phyloP scores from a whole-genome alignment of 2,797 vertebrate genomes.

The Arrhamphus sclerolepis region DNA sequence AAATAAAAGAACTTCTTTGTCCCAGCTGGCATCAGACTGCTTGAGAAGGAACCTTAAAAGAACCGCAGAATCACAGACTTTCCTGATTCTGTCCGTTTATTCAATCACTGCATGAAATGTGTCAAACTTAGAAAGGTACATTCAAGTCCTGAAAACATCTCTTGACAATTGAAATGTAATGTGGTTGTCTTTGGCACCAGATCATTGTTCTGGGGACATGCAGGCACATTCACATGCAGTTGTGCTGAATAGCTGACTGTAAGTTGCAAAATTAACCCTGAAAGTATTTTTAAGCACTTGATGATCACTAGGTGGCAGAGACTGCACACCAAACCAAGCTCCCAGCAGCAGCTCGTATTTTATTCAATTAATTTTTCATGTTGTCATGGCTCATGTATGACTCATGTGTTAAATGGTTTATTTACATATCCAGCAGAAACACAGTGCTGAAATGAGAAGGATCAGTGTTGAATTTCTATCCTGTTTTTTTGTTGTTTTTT shows the following conservation, averaged over 20 bases:
- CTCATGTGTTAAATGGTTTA: not conserved
- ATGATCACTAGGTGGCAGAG: constrained; percentile 9
- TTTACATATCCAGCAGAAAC: not conserved
- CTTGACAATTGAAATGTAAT: not conserved
- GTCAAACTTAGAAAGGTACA: not conserved
- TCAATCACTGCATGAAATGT: not conserved
- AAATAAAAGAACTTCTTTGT: not conserved
- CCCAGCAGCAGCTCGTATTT: not conserved
- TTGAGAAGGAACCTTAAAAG: constrained; percentile 2
- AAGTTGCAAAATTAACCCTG: not conserved
- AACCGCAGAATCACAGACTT: no score
- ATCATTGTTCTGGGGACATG: not conserved
- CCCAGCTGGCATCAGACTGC: not conserved
- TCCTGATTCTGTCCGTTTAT: not conserved
- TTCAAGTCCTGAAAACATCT: not conserved
- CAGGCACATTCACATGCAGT: not conserved
- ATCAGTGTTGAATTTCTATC: not conserved
- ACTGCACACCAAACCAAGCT: not conserved
- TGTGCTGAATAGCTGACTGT: not conserved
- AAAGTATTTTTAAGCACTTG: not conserved
- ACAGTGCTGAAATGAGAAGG: not conserved
- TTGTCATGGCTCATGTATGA: not conserved
- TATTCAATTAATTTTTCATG: not conserved
- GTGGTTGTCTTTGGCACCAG: not conserved
- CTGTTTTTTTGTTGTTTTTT: no score